Evolutionary conservation across 2,888 invertebrate species (phyloP).

Genomic region (Petrolisthes cinctipes): DNA sequence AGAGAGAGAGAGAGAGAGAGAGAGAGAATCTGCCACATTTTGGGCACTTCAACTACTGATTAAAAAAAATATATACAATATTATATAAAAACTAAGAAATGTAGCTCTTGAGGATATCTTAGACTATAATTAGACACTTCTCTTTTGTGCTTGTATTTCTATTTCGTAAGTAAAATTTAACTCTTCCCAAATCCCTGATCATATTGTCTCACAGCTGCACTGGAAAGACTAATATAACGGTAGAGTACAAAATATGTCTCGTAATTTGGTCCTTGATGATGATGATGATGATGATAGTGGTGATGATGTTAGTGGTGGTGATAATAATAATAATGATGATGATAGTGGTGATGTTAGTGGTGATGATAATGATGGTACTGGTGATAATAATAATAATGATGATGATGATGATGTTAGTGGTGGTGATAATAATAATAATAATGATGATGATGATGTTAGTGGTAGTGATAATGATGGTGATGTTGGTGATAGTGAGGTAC

Average conservation of each 20-base stretch:
- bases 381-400: not conserved
- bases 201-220: too few species aligned
- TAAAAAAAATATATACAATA: too few species aligned
- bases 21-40: not conserved
- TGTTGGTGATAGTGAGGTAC: not conserved
- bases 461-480: not conserved
- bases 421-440: not conserved
- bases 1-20: constrained; percentile 21
- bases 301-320: not conserved
- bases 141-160: too few species aligned
- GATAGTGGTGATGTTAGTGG: not conserved
- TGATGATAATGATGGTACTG: not conserved
- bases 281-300: not conserved
- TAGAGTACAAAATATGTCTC: not conserved
- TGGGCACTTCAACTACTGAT: too few species aligned
- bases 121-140: too few species aligned
- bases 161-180: too few species aligned
- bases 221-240: too few species aligned
- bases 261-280: not conserved
- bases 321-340: not conserved
- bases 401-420: not conserved
- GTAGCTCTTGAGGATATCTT: too few species aligned
- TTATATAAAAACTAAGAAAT: too few species aligned
- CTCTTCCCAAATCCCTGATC: too few species aligned
- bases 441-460: not conserved